Base-by-base conservation (phyloP, 2,888 invertebrate genomes). In the Margaritifera margaritifera region DNA sequence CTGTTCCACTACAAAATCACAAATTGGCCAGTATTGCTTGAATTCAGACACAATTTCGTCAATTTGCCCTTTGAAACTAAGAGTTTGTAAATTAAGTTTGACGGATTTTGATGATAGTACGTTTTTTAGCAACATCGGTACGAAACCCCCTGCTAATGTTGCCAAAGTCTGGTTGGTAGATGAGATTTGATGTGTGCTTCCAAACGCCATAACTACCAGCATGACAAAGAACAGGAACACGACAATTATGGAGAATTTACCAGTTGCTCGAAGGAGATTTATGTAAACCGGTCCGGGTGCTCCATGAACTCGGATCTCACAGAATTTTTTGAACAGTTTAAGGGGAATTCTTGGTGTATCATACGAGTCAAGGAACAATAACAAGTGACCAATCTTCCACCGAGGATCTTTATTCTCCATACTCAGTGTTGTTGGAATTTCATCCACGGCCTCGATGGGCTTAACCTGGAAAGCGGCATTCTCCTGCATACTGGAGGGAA, bases 291-390 rank as follows among this genome's bases (percentile, higher is more conserved):
- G 87, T 0, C 89, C 89, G 0, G 89, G 89, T 4, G 86, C 87
- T 6, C 87, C 88, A 51, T 86, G 84, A 1, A 86, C 84, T 31
- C 86, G 75, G 0, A 88, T 82, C 62, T 87, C 80, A 66, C 88
- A 88, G 6, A 87, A 69, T 62, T 78, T 80, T 62, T 87, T 81
- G 71, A 88, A 89, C 20, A 88, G 72, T 22, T 84, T 76, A 24
- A 85, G 74, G 2, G 89, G 89, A 66, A 89, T 86, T 68, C 87
- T 78, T 0, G 88, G 86, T 1, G 85, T 86, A 69, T 89, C 88
- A 56, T 78, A 81, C 20, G 80, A 86, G 70, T 89, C 89, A 15
- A 89, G 71, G 66, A 89, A 89, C 22, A 89, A 77, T 4, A 87
- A 72, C 31, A 89, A 74, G 67, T 89, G 88, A 18, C 88, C 87